These are phyloP conservation scores for Gymnopithys bicolor DNA, from an alignment of 2,797 vertebrate genomes.

Conservation along the genomic window DNA sequence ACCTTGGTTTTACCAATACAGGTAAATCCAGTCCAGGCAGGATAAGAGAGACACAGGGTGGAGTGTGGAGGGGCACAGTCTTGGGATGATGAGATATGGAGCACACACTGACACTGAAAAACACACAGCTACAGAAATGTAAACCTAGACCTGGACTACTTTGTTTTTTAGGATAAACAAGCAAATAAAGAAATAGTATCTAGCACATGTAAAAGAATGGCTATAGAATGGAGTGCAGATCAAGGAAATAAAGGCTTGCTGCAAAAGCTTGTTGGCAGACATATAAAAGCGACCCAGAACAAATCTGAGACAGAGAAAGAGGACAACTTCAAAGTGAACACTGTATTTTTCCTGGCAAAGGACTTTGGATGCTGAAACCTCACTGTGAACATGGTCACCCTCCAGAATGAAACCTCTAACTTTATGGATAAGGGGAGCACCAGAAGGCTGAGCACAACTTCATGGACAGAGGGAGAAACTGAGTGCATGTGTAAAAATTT, in stretches of 20 bases:
- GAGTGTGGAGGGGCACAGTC: neutral
- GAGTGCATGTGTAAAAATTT: neutral
- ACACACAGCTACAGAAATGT: neutral
- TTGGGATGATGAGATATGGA: neutral
- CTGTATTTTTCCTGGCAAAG: neutral
- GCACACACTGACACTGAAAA: neutral
- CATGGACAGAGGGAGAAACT: neutral
- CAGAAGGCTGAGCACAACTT: neutral
- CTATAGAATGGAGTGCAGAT: neutral
- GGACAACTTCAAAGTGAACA: neutral
- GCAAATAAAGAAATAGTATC: neutral
- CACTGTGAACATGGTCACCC: rapidly evolving
- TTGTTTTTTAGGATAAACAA: neutral
- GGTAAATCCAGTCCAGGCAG: neutral
- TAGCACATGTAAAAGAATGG: neutral
- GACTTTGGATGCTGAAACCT: neutral
- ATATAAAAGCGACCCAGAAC: neutral
- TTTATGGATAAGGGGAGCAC: neutral
- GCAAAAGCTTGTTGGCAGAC: neutral
- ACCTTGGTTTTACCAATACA: neutral
- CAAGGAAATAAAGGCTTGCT: neutral
- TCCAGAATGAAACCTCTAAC: neutral
- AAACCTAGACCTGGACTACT: neutral
- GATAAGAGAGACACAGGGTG: neutral
- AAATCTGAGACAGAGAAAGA: neutral